Percentiles rank a stretch among this genome's conserved stretches.
Evolutionary conservation across 2,888 invertebrate genomes (phyloP).

Genomic region (Megalurothrips usitatus): DNA sequence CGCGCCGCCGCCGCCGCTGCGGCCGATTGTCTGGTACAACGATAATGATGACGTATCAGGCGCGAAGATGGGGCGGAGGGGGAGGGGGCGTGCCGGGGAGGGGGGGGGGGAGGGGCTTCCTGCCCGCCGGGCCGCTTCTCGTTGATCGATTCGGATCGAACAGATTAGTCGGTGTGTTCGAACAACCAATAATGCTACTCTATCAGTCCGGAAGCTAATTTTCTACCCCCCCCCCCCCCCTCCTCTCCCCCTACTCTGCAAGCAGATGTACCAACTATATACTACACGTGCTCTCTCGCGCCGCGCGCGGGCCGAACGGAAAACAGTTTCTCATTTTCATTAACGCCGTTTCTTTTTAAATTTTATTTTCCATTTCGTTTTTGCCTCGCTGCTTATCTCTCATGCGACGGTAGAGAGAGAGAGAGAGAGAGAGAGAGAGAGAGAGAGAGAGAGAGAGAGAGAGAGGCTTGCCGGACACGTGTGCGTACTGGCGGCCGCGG

Average conservation of each 20-base stretch:
- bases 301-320: background rate
- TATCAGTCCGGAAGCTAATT: slow-evolving; percentile 18
- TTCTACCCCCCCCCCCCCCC: background rate
- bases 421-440: slow-evolving; percentile 1
- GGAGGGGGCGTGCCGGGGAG: background rate
- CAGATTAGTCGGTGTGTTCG: slow-evolving; percentile 19
- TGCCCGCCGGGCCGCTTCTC: background rate
- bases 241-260: background rate
- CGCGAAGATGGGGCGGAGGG: slow-evolving; percentile 3
- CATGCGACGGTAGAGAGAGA: background rate
- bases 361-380: background rate
- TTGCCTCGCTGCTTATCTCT: too few species aligned
- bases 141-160: slow-evolving; percentile 26
- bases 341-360: background rate
- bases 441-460: slow-evolving; percentile 1
- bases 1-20: background rate
- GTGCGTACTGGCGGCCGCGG: too few species aligned
- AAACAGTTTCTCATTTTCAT: background rate
- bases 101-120: background rate
- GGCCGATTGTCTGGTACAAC: background rate
- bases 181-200: slow-evolving; percentile 11
- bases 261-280: too few species aligned
- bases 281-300: background rate
- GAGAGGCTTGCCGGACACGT: background rate
- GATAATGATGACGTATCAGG: background rate